Evolutionary conservation across 2,797 vertebrate species (phyloP).

Genomic region (Gymnoscopelus braueri): DNA sequence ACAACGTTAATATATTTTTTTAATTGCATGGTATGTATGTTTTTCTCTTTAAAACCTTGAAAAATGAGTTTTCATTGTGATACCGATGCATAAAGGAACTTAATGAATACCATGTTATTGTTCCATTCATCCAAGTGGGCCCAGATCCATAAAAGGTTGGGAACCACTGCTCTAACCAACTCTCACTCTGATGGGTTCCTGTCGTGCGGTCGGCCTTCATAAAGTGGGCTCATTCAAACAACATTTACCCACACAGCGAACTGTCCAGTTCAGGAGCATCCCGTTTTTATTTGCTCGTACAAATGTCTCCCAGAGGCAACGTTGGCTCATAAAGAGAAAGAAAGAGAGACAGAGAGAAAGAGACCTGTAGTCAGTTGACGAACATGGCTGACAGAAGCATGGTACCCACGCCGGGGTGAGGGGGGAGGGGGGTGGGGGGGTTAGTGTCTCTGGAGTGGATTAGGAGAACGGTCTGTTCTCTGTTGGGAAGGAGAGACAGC

Average conservation of each 20-base stretch:
- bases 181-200: conserved; percentile 30
- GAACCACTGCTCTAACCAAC: conserved; percentile 29
- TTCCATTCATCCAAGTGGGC: no score
- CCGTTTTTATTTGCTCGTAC: conserved; percentile 44
- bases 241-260: conserved; percentile 33
- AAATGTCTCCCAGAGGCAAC: conserved; percentile 43
- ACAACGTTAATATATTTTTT: no score
- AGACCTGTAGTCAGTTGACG: no score
- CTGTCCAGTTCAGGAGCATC: not conserved
- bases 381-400: conserved; percentile 20
- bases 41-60: no score
- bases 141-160: no score
- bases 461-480: conserved; percentile 49
- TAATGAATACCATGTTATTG: no score
- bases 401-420: not conserved
- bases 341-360: conserved; percentile 22
- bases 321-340: conserved; percentile 38
- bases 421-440: not conserved
- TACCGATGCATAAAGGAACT: no score
- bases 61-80: no score
- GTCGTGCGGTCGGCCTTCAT: conserved; percentile 37
- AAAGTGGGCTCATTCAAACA: conserved; percentile 25
- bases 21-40: no score
- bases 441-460: conserved; percentile 58
- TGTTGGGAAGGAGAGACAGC: conserved; percentile 38